Evolutionary conservation across 1,140 invertebrate species (phyloP), one percentile per base, ranked within the genome.

Genomic region (Halictus rubicundus): DNA sequence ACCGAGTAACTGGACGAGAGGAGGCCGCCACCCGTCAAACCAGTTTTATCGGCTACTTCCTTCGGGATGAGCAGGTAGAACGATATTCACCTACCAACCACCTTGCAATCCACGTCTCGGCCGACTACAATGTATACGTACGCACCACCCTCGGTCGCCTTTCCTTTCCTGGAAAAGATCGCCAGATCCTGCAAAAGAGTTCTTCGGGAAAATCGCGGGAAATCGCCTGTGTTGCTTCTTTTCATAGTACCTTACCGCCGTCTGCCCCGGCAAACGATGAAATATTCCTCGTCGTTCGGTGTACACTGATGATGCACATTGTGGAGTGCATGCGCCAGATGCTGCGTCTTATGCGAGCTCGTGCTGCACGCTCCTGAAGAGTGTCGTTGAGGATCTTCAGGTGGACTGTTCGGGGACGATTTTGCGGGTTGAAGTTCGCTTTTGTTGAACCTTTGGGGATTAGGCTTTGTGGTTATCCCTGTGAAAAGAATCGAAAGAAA

Each of bases 1-100:
- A 72, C 83, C 72, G 73, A 68, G 87, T 85, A 82, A 88, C 86
- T 83, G 86, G 78, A 80, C 85, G 85, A 78, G 86, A 78, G 88
- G 85, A 88, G 84, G 76, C 84, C 82, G 88, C 71, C 88, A 92
- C 91, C 85, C 90, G 92, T 93, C 91, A 93, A 92, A 93, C 92
- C 91, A 92, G 92, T 93, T 93, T 92, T 90, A 91, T 92, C 91
- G 88, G 90, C 89, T 89, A 92, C 90, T 93, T 93, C 91, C 92
- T 92, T 87, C 87, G 82, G 87, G 91, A 92, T 91, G 89, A 90
- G 88, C 84, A 75, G 85, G 88, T 76, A 74, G 71, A 79, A 46
- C 69, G 69, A 84, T 78, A 63, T 63, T 78, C 78, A 63, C 54
- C 80, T 74, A 73, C 32, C 73, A 70, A 83, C 72, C 69, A 86